phyloP scores from a whole-genome alignment of 2,888 invertebrate genomes.

The Drosophila borborema region DNA sequence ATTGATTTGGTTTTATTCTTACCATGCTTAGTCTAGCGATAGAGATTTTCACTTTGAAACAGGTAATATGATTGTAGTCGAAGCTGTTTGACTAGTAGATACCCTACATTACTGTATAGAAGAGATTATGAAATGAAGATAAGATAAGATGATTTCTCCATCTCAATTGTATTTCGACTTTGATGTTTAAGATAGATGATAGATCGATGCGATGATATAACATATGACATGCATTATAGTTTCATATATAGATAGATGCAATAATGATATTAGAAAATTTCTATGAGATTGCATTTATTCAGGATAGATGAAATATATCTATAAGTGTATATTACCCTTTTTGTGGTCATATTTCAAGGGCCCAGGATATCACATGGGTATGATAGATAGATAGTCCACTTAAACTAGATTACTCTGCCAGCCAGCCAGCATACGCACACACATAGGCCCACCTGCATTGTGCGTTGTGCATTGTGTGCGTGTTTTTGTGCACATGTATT shows the following conservation, averaged over 20 bases:
- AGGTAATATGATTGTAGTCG: too few species aligned
- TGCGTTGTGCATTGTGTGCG: not conserved
- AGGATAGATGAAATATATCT: too few species aligned
- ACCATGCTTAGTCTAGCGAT: not conserved
- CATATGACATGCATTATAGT: too few species aligned
- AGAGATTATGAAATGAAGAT: too few species aligned
- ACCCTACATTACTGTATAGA: not conserved
- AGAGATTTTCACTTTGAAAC: slow-evolving; percentile 19
- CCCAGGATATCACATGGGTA: not conserved
- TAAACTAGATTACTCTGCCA: slow-evolving; percentile 27
- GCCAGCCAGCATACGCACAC: not conserved
- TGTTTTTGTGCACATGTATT: not conserved
- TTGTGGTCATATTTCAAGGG: not conserved
- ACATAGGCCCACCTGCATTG: not conserved
- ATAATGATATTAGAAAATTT: too few species aligned
- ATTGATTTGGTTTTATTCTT: not conserved
- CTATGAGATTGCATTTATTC: too few species aligned
- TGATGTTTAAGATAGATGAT: not conserved
- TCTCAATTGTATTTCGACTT: not conserved
- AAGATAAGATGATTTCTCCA: not conserved
- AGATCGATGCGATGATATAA: not conserved
- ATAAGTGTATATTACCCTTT: not conserved
- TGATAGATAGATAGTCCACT: slow-evolving; percentile 35
- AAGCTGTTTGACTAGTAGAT: not conserved
- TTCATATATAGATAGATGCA: too few species aligned